phyloP scores from a whole-genome alignment of 2,888 invertebrate species.

The Pedicia rivosa region DNA sequence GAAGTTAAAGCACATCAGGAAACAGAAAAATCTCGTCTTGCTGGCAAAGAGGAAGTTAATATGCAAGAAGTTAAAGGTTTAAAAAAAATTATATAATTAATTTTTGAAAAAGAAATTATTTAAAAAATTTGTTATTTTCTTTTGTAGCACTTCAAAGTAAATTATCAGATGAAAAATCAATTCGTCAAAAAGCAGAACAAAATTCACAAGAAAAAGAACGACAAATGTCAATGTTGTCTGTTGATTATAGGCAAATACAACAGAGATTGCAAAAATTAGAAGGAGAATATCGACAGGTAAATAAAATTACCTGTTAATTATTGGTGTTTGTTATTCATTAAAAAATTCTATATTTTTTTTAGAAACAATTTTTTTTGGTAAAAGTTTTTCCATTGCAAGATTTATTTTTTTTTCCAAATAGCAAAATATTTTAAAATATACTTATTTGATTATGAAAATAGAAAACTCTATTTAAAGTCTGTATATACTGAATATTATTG shows the following conservation, averaged over 20 bases:
- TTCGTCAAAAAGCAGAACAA: slow-evolving; percentile 73
- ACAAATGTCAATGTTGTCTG: slow-evolving; percentile 85
- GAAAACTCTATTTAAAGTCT: too few relatives aligned
- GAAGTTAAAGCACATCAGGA: slow-evolving; percentile 80
- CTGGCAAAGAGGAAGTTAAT: slow-evolving; percentile 84
- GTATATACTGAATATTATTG: too few relatives aligned
- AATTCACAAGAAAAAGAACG: slow-evolving; percentile 83
- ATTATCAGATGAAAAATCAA: slow-evolving; percentile 77
- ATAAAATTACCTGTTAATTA: slow-evolving; percentile 38
- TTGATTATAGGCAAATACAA: slow-evolving; percentile 89
- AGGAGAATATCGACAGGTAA: slow-evolving; percentile 79
- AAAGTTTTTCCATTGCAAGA: slow-evolving; percentile 4
- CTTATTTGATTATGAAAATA: too few relatives aligned
- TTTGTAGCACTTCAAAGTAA: slow-evolving; percentile 85
- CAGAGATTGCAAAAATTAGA: slow-evolving; percentile 78
- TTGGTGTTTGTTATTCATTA: neutral
- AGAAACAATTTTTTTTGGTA: neutral
- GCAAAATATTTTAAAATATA: too few relatives aligned
- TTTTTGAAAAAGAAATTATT: neutral
- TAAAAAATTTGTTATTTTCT: slow-evolving; percentile 11
- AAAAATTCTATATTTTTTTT: neutral
- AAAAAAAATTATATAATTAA: slow-evolving; percentile 5
- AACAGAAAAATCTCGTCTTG: slow-evolving; percentile 66
- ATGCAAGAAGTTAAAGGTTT: slow-evolving; percentile 81
- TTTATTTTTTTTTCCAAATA: too few relatives aligned